Evolutionary conservation across 1,140 invertebrate species (phyloP).

Genomic region (Brachionus calyciflorus): DNA sequence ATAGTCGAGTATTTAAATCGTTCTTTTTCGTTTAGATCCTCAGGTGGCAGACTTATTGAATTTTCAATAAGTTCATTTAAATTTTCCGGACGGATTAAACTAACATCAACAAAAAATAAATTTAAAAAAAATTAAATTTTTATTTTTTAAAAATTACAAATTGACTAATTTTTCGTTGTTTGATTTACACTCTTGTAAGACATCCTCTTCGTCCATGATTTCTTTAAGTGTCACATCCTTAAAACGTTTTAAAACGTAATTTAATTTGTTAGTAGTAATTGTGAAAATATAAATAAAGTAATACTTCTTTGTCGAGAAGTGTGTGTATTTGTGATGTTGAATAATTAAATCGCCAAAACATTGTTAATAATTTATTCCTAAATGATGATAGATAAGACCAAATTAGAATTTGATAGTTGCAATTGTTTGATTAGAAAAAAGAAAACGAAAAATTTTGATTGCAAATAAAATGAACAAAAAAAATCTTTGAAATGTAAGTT

Average conservation of each 20-base stretch:
- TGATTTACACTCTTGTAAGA: conserved; percentile 88
- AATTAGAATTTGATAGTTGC: conserved; percentile 1
- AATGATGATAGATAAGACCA: conserved; percentile 43
- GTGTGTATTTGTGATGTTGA: conserved; percentile 71
- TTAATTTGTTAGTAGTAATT: not conserved
- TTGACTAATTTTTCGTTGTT: conserved; percentile 85
- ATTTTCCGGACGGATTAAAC: conserved; percentile 76
- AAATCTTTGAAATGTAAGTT: too few relatives aligned
- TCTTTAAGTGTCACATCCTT: conserved; percentile 84
- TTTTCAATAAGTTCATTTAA: conserved; percentile 79
- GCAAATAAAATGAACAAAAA: not conserved
- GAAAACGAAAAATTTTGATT: conserved; percentile 8
- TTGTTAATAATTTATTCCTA: too few relatives aligned
- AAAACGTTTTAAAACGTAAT: conserved; percentile 38
- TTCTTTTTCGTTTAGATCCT: conserved; percentile 70
- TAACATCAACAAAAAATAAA: conserved; percentile 61
- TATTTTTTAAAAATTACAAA: conserved; percentile 71
- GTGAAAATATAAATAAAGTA: not conserved
- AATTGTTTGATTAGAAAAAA: conserved; percentile 46
- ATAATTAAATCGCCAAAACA: conserved; percentile 79
- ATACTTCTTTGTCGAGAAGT: conserved; percentile 72
- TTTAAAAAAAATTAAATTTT: conserved; percentile 9
- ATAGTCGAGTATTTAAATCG: conserved; percentile 87
- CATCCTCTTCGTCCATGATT: conserved; percentile 87
- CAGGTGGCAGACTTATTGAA: conserved; percentile 77